A percentile compares a stretch with the other conserved stretches of the same genome.
Conservation (phyloP, 2,113 vertebrate genomes). For the Picathartes gymnocephalus region DNA sequence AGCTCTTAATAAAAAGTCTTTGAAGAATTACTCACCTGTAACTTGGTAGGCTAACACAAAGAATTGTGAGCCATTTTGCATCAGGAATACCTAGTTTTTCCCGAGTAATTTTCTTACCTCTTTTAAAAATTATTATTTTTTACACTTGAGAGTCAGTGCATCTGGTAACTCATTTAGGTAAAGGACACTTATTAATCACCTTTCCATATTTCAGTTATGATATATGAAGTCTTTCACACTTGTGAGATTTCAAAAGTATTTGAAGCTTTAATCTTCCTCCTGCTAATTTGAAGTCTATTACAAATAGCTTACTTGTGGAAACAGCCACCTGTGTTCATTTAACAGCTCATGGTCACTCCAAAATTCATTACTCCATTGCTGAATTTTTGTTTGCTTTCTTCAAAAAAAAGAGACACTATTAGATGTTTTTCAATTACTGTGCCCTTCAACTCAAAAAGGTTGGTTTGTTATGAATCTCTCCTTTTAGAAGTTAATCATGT, state of each 20-base stretch:
- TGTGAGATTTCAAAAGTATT: conserved; percentile 65
- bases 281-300: conserved; percentile 75
- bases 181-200: conserved; percentile 72
- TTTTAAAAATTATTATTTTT: not conserved
- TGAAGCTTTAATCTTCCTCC: conserved; percentile 57
- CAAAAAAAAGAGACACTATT: not conserved
- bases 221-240: conserved; percentile 72
- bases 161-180: conserved; percentile 71
- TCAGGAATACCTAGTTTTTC: not conserved
- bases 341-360: conserved; percentile 57
- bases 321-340: conserved; percentile 71
- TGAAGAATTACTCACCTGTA: not conserved
- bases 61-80: not conserved
- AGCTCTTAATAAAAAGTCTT: not conserved
- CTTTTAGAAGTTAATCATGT: conserved; percentile 42
- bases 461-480: conserved; percentile 21
- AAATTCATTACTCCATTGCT: conserved; percentile 35
- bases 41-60: not conserved
- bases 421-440: conserved; percentile 37
- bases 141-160: conserved; percentile 47
- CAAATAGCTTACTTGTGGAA: conserved; percentile 61
- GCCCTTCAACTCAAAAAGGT: conserved; percentile 41
- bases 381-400: conserved; percentile 47
- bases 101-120: not conserved
- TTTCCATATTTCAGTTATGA: conserved; percentile 69